Evolutionary conservation across 2,888 invertebrate genomes (phyloP).

Genomic region (Gonocerus acuteangulatus): DNA sequence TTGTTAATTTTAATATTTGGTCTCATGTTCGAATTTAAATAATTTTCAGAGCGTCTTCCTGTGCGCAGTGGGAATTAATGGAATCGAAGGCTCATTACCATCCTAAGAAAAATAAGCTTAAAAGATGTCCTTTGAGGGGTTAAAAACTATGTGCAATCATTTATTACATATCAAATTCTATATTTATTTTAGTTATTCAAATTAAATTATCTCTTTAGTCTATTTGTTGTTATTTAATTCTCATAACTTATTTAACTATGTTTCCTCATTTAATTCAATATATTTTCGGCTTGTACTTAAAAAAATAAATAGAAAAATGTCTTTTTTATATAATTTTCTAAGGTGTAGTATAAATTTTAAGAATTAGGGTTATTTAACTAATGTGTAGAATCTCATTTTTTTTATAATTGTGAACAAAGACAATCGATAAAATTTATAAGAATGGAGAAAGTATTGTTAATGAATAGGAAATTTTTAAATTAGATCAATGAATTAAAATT

Average conservation of each 20-base stretch:
- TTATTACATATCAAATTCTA: neutral
- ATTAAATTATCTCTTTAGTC: neutral
- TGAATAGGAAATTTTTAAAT: neutral
- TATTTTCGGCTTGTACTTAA: neutral
- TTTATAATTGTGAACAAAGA: too few species aligned
- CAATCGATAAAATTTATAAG: too few species aligned
- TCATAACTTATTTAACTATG: neutral
- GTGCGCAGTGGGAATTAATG: too few species aligned
- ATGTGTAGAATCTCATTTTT: too few species aligned
- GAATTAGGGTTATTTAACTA: too few species aligned
- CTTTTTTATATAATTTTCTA: neutral
- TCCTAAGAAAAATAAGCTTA: too few species aligned
- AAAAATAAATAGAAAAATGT: neutral
- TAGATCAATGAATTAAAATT: slow-evolving; percentile 9
- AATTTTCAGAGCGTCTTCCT: too few species aligned
- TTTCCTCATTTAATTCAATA: neutral
- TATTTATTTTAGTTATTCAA: slow-evolving; percentile 1
- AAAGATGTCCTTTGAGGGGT: too few species aligned
- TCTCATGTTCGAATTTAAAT: too few species aligned
- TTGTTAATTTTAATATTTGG: too few species aligned
- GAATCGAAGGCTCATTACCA: too few species aligned
- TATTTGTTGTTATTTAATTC: neutral
- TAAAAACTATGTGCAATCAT: neutral
- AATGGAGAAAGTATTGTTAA: slow-evolving; percentile 7
- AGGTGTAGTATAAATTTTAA: too few species aligned